Evolutionary conservation across 2,888 invertebrate species (phyloP).

Genomic region (Zaprionus lineosus): DNA sequence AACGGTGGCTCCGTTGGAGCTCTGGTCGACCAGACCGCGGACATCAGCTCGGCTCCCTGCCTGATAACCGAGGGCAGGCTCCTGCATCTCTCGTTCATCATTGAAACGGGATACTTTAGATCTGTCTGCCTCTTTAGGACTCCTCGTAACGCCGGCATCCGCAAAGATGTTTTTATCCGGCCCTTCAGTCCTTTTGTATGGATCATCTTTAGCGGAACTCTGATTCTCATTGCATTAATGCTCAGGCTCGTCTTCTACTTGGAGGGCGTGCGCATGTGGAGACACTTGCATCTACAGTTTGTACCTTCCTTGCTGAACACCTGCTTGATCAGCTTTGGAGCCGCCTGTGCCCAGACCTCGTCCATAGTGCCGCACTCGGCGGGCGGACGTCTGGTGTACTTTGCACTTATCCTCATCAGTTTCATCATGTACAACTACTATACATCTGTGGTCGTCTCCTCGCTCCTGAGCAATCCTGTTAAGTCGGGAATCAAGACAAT

Average conservation of each 20-base stretch:
- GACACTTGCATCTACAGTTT: constrained; percentile 40
- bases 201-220: constrained; percentile 82
- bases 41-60: constrained; percentile 65
- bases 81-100: constrained; percentile 47
- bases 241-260: constrained; percentile 80
- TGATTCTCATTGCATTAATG: constrained; percentile 76
- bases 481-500: constrained; percentile 84
- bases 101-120: constrained; percentile 70
- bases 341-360: constrained; percentile 84
- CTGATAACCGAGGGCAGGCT: constrained; percentile 55
- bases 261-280: constrained; percentile 54
- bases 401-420: constrained; percentile 75
- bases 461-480: constrained; percentile 85
- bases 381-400: constrained; percentile 81
- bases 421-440: constrained; percentile 86
- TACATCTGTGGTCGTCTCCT: constrained; percentile 86
- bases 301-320: constrained; percentile 77
- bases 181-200: constrained; percentile 85
- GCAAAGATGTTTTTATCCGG: constrained; percentile 85
- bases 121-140: constrained; percentile 85
- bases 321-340: constrained; percentile 82
- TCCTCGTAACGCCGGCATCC: constrained; percentile 84
- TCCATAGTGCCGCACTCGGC: constrained; percentile 82
- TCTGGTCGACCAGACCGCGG: constrained; percentile 60
- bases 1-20: constrained; percentile 75